Percentiles rank a stretch among this genome's conserved stretches.
These are phyloP conservation scores for Phrixothrix hirtus DNA, from an alignment of 2,888 invertebrate species.

Conservation along the genomic window DNA sequence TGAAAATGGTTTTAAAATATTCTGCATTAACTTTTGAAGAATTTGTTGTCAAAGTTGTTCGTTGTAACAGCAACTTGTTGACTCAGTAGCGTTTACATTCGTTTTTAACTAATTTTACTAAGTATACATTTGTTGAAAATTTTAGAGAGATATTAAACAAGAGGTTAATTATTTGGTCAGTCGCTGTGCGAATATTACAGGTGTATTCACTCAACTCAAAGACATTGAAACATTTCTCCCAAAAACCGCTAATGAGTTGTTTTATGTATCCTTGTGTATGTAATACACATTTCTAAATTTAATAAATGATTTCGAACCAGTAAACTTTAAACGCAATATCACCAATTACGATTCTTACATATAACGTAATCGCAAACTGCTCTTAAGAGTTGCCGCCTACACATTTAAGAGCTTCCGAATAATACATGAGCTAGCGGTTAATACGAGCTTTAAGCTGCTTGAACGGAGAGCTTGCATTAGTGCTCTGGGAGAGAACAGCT, in stretches of 20 bases:
- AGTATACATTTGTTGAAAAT: constrained; percentile 1
- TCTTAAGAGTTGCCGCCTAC: constrained; percentile 49
- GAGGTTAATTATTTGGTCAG: constrained; percentile 23
- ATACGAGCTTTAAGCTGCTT: constrained; percentile 53
- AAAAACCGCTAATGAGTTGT: constrained; percentile 26
- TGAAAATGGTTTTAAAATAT: too few species aligned
- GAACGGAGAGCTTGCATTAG: constrained; percentile 41
- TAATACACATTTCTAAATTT: constrained; percentile 28
- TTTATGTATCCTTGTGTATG: constrained; percentile 25
- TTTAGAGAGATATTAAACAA: constrained; percentile 9
- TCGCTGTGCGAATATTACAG: constrained; percentile 23
- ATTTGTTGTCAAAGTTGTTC: too few species aligned
- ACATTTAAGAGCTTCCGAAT: constrained; percentile 52
- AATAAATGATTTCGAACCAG: constrained; percentile 29
- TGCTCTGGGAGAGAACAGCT: constrained; percentile 34
- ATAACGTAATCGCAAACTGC: constrained; percentile 49
- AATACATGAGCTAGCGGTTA: constrained; percentile 53
- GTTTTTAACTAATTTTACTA: constrained; percentile 2
- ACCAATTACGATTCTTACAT: constrained; percentile 48
- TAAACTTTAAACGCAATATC: constrained; percentile 31
- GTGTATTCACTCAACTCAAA: constrained; percentile 24
- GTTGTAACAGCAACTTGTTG: too few species aligned
- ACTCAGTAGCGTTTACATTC: too few species aligned
- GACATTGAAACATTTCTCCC: constrained; percentile 19
- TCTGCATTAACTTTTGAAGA: too few species aligned